These are phyloP conservation scores for Desmophyllum pertusum DNA, from an alignment of 92 coral and sea anemone species.

Conservation along the genomic window DNA sequence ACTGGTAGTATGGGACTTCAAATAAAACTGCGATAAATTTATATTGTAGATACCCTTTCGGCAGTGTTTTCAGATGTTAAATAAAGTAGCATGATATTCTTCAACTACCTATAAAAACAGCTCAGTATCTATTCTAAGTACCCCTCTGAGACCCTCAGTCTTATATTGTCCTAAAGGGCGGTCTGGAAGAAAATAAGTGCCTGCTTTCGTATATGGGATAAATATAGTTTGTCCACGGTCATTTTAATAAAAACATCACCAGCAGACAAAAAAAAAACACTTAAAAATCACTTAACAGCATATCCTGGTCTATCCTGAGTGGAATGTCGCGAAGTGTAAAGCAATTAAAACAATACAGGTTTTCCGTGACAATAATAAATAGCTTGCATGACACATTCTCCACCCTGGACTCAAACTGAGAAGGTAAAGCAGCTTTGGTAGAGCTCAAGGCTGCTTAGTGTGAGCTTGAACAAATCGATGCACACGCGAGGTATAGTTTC, in stretches of 20 bases:
- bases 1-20: background rate
- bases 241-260: background rate
- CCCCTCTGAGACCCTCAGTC: background rate
- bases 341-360: background rate
- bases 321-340: constrained; percentile 6
- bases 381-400: too few species aligned
- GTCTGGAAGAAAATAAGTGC: background rate
- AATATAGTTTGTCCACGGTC: background rate
- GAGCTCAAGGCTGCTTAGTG: too few species aligned
- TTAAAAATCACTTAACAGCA: background rate
- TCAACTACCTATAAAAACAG: background rate
- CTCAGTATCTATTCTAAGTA: background rate
- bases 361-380: background rate
- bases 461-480: too few species aligned
- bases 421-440: too few species aligned
- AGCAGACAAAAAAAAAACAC: background rate
- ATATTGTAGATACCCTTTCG: background rate
- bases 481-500: too few species aligned
- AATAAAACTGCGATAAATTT: background rate
- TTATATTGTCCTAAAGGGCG: background rate
- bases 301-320: too few species aligned
- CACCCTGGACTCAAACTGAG: too few species aligned
- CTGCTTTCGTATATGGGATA: background rate
- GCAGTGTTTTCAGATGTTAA: background rate
- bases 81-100: background rate